Percentiles rank a stretch among this genome's conserved stretches.
phyloP scores from a whole-genome alignment of 2,888 invertebrate genomes.

The Sylvicola cinctus region DNA sequence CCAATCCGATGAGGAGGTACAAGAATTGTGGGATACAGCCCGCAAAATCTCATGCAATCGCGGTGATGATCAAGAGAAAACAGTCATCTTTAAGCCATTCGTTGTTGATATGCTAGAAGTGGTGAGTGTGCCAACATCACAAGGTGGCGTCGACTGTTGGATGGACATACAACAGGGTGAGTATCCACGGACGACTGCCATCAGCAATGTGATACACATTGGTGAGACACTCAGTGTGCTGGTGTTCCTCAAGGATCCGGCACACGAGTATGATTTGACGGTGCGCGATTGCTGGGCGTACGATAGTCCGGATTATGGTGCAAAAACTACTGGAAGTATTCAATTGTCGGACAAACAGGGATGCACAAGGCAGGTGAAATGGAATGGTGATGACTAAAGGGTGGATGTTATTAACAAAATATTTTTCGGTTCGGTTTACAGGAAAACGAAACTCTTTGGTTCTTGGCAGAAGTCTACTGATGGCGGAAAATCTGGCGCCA shows the following conservation, averaged over 20 bases:
- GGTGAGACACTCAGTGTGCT: constrained; percentile 48
- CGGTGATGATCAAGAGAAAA: constrained; percentile 20
- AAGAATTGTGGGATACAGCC: constrained; percentile 43
- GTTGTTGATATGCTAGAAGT: constrained; percentile 50
- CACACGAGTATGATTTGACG: constrained; percentile 39
- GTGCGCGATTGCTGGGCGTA: constrained; percentile 57
- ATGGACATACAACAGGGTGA: constrained; percentile 54
- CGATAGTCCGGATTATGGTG: constrained; percentile 38
- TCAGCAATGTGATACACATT: constrained; percentile 40
- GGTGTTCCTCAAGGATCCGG: constrained; percentile 43
- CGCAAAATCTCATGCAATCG: constrained; percentile 33
- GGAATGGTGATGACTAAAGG: too few species aligned
- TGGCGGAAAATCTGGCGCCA: constrained; percentile 36
- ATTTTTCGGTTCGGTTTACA: constrained; percentile 21
- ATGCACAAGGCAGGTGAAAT: constrained; percentile 38
- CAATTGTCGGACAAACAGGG: constrained; percentile 45
- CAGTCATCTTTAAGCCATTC: constrained; percentile 30
- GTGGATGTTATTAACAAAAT: too few species aligned
- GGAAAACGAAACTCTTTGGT: constrained; percentile 42
- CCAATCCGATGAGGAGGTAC: constrained; percentile 43
- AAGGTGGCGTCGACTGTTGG: constrained; percentile 49
- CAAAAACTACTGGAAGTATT: constrained; percentile 33
- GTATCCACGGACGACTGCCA: constrained; percentile 43
- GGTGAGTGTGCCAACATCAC: constrained; percentile 40
- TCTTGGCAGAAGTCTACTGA: constrained; percentile 38